These are phyloP conservation scores for Gryllus longicercus DNA, from an alignment of 2,888 invertebrate genomes.

Conservation along the genomic window DNA sequence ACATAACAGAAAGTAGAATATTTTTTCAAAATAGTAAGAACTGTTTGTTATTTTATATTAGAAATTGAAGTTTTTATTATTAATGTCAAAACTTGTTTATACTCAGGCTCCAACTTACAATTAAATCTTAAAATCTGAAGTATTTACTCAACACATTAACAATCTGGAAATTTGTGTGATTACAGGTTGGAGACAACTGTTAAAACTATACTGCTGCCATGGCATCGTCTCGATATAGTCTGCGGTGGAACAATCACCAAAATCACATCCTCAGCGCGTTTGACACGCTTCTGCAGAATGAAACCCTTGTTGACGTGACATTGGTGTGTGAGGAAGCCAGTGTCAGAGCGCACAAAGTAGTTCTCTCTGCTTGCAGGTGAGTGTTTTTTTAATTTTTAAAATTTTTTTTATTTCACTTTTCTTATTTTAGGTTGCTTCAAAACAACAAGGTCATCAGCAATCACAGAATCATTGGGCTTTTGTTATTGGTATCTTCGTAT, in stretches of 20 bases:
- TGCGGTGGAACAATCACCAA: conserved; percentile 93
- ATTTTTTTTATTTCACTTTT: background rate
- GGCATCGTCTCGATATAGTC: conserved; percentile 78
- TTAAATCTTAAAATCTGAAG: too few relatives aligned
- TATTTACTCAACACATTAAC: too few relatives aligned
- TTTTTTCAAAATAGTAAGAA: too few relatives aligned
- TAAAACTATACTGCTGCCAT: conserved; percentile 38
- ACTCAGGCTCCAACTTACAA: too few relatives aligned
- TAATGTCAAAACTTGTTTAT: too few relatives aligned
- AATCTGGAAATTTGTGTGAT: background rate
- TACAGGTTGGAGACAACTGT: background rate
- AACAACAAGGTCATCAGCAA: background rate
- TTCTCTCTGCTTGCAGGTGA: conserved; percentile 72
- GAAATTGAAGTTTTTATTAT: too few relatives aligned
- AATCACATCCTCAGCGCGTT: conserved; percentile 82
- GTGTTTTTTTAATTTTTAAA: conserved; percentile 24
- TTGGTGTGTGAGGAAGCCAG: conserved; percentile 82
- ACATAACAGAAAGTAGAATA: too few relatives aligned
- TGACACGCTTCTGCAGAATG: conserved; percentile 81
- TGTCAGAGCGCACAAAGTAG: conserved; percentile 86
- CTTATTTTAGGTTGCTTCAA: background rate
- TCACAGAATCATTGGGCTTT: background rate
- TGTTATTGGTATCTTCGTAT: background rate
- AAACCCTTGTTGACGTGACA: conserved; percentile 85
- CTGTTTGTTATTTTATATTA: too few relatives aligned